Evolutionary conservation across 2,888 invertebrate genomes (phyloP), one percentile per base, ranked within the genome.

Genomic region (Polymixis lichenea): DNA sequence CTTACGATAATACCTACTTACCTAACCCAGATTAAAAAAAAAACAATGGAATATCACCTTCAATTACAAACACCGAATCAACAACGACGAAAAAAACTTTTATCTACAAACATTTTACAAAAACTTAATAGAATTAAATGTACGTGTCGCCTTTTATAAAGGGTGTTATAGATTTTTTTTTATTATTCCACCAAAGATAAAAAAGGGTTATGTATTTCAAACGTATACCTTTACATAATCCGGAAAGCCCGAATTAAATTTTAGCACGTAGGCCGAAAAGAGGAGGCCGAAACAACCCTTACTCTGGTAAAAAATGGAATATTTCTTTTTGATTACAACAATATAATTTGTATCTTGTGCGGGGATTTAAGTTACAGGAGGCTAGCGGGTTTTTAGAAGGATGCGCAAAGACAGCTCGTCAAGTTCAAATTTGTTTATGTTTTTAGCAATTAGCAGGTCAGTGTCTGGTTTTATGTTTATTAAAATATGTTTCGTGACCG

Each of bases 251-350:
- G 92, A 94, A 95, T 96, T 94, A 96, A 95, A 95, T 96, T 96
- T 96, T 96, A 96, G 93, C 96, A 96, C 95, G 95, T 95, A 92
- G 92, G 92, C 91, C 81, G 86, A 92, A 93, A 94, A 94, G 92
- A 93, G 92, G 94, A 91, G 91, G 89, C 87, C 89, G 91, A 91
- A 92, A 94, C 93, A 93, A 92, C 95, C 95, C 94, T 95, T 95
- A 90, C 90, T 90, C 88, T 83, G 88, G 84, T 92, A 92, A 94
- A 95, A 95, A 95, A 95, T 95, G 90, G 95, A 94, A 95, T 96
- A 96, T 96, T 95, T 96, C 96, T 95, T 96, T 96, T 96, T 96
- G 95, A 96, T 96, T 96, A 96, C 95, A 95, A 96, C 95, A 95
- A 96, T 96, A 95, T 95, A 95, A 95, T 95, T 94, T 94, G 93